Base-by-base conservation (phyloP, 1,140 invertebrate species). In the Megalonaias nervosa region DNA sequence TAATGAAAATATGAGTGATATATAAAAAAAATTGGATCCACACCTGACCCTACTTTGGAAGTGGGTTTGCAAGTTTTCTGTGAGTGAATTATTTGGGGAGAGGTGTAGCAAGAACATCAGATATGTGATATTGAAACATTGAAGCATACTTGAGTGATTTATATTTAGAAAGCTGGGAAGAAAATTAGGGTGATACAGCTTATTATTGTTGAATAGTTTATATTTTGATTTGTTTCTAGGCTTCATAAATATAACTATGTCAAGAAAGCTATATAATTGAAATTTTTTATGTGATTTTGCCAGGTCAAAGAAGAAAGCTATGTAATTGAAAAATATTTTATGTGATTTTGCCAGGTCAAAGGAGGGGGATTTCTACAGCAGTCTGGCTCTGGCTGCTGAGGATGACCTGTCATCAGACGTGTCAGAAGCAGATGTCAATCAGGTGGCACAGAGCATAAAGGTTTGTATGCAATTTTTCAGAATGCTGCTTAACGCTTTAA, bases 311-410 rank as follows among this genome's bases (percentile, higher is more conserved):
- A 84, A 88, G 84, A n/a, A 21, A 23, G n/a, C 26, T 19, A 21
- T 67, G 0, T 19, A 21, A 21, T 48, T 48, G 38, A 48, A 48
- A 48, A 9, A 9, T 48, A 6, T 48, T 55, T 58, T 5, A 11
- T 38, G 31, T 14, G 70, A 14, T 60, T 55, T 65, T 79, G 64
- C 2, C 59, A 87, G 84, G 26, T 82, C 68, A 21, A 84, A 77
- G 60, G 85, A 88, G 83, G 87, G 84, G 58, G 83, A 89, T 72
- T 88, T 88, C 74, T 88, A 88, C 79, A 86, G 88, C 74, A 87
- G 82, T 66, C 68, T 89, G 64, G 85, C 86, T 13, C 83, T 83
- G 16, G 81, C 79, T 72, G 87, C 87, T 62, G 84, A 84, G 23
- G 85, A 86, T 71, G 82, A 82, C 73, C 81, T 80, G 6, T 74